Conservation (phyloP, 2,888 invertebrate species). For the Plutella xylostella region DNA sequence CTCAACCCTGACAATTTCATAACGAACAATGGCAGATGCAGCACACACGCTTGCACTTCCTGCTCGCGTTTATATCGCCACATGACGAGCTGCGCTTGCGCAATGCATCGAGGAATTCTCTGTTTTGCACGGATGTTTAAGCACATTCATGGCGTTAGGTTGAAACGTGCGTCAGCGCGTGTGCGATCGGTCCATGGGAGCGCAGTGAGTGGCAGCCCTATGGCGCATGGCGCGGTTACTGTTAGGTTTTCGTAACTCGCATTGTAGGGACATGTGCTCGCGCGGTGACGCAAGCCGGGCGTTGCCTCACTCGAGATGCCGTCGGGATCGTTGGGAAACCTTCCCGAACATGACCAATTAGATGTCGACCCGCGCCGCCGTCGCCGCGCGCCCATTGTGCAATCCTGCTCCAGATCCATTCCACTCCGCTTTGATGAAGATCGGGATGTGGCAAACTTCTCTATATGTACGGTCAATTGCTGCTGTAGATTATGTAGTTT, state of each 20-base stretch:
- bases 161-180: not conserved
- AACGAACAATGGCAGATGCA: slow-evolving; percentile 66
- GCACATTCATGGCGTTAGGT: not conserved
- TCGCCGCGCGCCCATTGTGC: slow-evolving; percentile 35
- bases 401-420: slow-evolving; percentile 21
- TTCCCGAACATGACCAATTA: slow-evolving; percentile 63
- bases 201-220: slow-evolving; percentile 28
- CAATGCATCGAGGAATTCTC: slow-evolving; percentile 30
- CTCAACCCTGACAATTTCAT: slow-evolving; percentile 67
- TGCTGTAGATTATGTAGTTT: too few species aligned
- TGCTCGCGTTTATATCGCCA: slow-evolving; percentile 56
- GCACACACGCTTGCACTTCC: slow-evolving; percentile 65
- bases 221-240: slow-evolving; percentile 39
- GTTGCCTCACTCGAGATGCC: slow-evolving; percentile 61
- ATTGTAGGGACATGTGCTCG: slow-evolving; percentile 54
- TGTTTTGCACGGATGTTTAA: not conserved
- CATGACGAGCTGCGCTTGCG: slow-evolving; percentile 45
- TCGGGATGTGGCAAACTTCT: too few species aligned
- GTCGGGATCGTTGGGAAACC: slow-evolving; percentile 61
- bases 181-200: too few species aligned
- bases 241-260: slow-evolving; percentile 66
- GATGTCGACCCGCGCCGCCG: slow-evolving; percentile 30
- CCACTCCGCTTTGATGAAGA: too few species aligned
- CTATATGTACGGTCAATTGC: not conserved
- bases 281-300: slow-evolving; percentile 47